phyloP scores from a whole-genome alignment of 2,888 invertebrate species.

The Fragum sueziense region DNA sequence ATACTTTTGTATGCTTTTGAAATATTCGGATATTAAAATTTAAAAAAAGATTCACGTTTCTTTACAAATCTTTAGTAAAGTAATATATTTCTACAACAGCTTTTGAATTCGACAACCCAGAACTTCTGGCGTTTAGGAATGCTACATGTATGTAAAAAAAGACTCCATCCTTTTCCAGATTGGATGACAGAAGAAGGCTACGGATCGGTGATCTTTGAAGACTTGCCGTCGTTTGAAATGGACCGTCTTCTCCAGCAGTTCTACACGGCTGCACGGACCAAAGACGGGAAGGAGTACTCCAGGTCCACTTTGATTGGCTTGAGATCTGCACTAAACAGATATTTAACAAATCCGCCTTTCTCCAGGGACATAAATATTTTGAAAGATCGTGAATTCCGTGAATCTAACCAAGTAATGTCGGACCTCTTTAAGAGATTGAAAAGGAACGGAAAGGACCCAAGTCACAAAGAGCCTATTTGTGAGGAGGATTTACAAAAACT shows the following conservation, averaged over 20 bases:
- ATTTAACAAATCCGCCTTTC: conserved; percentile 5
- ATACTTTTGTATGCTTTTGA: no score
- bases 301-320: conserved; percentile 19
- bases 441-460: conserved; percentile 43
- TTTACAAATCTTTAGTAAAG: no score
- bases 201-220: conserved; percentile 10
- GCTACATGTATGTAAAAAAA: no score
- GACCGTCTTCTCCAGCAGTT: not conserved
- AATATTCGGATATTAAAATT: no score
- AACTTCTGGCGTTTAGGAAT: no score
- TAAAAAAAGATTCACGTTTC: no score
- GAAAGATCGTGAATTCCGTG: conserved; percentile 24
- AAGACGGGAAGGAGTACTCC: conserved; percentile 14
- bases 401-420: conserved; percentile 28
- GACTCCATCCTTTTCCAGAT: no score
- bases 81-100: no score
- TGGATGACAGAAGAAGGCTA: conserved; percentile 21
- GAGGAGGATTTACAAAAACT: conserved; percentile 23
- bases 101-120: no score
- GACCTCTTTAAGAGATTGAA: conserved; percentile 34
- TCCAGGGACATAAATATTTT: conserved; percentile 17
- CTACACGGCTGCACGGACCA: conserved; percentile 19
- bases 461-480: conserved; percentile 32
- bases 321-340: conserved; percentile 13
- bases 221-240: conserved; percentile 1